Evolutionary conservation across 1,140 invertebrate genomes (phyloP), one percentile per base, ranked within the genome.

Genomic region (Drosophila orena): DNA sequence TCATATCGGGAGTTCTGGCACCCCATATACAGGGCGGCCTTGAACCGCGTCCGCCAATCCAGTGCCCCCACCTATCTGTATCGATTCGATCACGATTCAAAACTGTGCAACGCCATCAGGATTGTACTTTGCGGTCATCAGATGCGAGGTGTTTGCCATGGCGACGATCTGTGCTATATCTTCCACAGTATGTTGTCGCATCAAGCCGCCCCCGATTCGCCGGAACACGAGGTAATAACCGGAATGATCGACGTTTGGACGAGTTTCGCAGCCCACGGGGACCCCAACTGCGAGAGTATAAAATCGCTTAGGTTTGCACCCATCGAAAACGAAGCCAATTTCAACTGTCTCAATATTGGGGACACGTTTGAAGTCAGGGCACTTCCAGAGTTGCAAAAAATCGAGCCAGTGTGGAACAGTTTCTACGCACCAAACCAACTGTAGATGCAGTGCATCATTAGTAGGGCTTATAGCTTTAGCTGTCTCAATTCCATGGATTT

Each of bases 161-260:
- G 93, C 0, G 95, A 96, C 65, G 95, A 96, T 73, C 43, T 95
- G 2, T 94, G 94, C 66, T 95, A 95, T 85, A 71, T 95, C 6
- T 96, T 95, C 77, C 92, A 93, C 66, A 93, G 92, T 49, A 86
- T 89, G 69, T 72, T 93, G 34, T 93, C 92, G 11, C 74, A 86
- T 15, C 92, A 93, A 46, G 68, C 91, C 54, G 83, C 92, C 17
- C 68, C 71, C 0, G 90, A 78, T 4, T 79, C 92, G 0, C 81
- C 71, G 0, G 92, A 91, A 38, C 77, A 91, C 38, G 70, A 69
- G 58, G 69, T 92, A 2, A 93, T 93, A 27, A 81, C 91, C 37
- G 79, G 91, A 42, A 93, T 94, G 90, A 84, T 93, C 2, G 93
- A 92, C 77, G 83, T 94, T 47, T 93, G 92, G 92, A 93, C 92